Evolutionary conservation across 2,888 invertebrate species (phyloP).

Genomic region (Diloba caeruleocephala): DNA sequence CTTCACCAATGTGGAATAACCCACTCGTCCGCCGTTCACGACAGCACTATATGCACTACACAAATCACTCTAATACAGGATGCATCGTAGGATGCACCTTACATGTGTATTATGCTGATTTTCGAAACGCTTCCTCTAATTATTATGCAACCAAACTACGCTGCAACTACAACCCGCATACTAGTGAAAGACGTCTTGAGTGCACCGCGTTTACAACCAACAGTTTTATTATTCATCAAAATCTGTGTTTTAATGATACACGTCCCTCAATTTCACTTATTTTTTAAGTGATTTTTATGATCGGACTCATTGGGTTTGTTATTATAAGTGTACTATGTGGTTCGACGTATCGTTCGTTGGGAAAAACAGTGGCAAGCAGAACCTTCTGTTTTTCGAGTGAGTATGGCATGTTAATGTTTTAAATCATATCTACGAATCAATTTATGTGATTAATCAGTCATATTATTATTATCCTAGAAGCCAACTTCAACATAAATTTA

Average conservation of each 20-base stretch:
- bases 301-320: constrained; percentile 37
- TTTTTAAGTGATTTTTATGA: constrained; percentile 60
- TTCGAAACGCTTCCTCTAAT: constrained; percentile 78
- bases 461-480: too few species aligned
- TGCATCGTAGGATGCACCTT: constrained; percentile 66
- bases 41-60: constrained; percentile 26
- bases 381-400: constrained; percentile 75
- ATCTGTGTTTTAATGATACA: constrained; percentile 32
- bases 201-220: constrained; percentile 40
- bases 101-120: constrained; percentile 65
- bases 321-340: constrained; percentile 65
- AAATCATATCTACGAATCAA: too few species aligned
- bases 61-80: constrained; percentile 65
- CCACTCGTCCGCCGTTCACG: background rate
- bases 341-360: constrained; percentile 75
- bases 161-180: constrained; percentile 25
- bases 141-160: constrained; percentile 58
- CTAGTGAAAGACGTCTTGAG: constrained; percentile 69
- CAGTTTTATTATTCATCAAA: constrained; percentile 40
- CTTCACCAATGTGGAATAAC: constrained; percentile 11
- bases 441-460: too few species aligned
- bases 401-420: constrained; percentile 45
- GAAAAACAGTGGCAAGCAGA: constrained; percentile 69
- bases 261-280: constrained; percentile 56
- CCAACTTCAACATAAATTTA: too few species aligned